Percentiles rank a stretch among this genome's conserved stretches.
Evolutionary conservation across 2,113 vertebrate species (phyloP).

Genomic region (Corynorhinus townsendii): DNA sequence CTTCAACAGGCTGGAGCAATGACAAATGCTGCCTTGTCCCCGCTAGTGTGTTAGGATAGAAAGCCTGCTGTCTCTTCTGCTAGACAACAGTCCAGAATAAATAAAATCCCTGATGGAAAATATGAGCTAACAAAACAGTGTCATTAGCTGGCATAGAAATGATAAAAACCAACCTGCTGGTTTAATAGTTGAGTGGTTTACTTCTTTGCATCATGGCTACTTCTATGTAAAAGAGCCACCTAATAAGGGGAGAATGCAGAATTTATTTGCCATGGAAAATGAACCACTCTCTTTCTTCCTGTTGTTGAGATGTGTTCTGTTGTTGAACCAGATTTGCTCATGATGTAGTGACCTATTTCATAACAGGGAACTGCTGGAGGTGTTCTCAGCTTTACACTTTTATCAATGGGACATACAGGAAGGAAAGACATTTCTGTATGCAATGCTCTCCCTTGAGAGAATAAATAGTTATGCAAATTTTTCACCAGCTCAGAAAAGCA

Average conservation of each 20-base stretch:
- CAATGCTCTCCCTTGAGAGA: not conserved
- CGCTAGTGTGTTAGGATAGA: not conserved
- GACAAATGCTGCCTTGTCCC: not conserved
- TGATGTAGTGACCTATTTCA: not conserved
- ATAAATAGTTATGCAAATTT: not conserved
- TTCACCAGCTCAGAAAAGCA: not conserved
- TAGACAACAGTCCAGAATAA: not conserved
- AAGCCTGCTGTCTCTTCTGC: not conserved
- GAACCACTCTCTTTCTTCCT: not conserved
- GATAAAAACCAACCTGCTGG: not conserved
- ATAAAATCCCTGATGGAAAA: accelerated
- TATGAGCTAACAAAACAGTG: not conserved
- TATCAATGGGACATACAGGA: accelerated
- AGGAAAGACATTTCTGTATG: not conserved
- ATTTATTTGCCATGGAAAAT: not conserved
- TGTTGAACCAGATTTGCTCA: not conserved
- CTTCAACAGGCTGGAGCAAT: not conserved
- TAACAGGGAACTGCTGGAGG: not conserved
- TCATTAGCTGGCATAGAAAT: not conserved
- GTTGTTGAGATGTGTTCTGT: not conserved
- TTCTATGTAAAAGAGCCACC: not conserved
- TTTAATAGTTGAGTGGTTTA: not conserved
- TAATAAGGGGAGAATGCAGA: not conserved
- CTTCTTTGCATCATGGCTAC: not conserved
- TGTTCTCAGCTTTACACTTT: not conserved